Evolutionary conservation across 1,140 invertebrate species (phyloP).

Genomic region (Euborellia annulipes): DNA sequence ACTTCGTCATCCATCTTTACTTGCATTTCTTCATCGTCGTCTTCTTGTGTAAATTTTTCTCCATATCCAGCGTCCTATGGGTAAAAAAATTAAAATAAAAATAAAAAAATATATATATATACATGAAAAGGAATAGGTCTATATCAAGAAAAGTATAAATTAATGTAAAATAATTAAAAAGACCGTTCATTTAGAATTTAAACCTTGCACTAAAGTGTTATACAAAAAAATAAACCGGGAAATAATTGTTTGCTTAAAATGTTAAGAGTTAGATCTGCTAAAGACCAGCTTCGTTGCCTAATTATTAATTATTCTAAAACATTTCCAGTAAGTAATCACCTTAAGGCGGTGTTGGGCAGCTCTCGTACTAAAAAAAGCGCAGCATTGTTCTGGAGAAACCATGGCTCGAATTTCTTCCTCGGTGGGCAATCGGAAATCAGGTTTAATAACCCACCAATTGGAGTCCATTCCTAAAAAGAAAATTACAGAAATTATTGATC

Average conservation of each 20-base stretch:
- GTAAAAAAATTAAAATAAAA: constrained; percentile 1
- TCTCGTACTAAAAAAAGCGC: constrained; percentile 49
- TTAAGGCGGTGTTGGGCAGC: constrained; percentile 47
- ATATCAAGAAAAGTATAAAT: not conserved
- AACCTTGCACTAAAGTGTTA: no score
- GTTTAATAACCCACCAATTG: constrained; percentile 50
- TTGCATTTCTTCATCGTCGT: constrained; percentile 49
- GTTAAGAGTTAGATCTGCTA: no score
- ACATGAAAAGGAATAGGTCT: no score
- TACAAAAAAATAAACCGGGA: no score
- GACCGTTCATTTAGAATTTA: no score
- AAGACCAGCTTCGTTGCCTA: no score
- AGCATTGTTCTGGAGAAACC: constrained; percentile 58
- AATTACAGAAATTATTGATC: no score
- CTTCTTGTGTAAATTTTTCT: constrained; percentile 49
- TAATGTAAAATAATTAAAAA: not conserved
- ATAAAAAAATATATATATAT: no score
- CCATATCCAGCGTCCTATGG: constrained; percentile 55
- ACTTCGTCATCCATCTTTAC: constrained; percentile 56
- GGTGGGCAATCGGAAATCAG: constrained; percentile 44
- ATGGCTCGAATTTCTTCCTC: constrained; percentile 54
- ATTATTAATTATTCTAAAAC: no score
- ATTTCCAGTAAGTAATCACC: constrained; percentile 23
- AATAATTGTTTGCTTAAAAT: no score
- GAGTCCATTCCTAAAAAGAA: constrained; percentile 31